Evolutionary conservation across 2,888 invertebrate species (phyloP).

Genomic region (Teleiodes luculella): DNA sequence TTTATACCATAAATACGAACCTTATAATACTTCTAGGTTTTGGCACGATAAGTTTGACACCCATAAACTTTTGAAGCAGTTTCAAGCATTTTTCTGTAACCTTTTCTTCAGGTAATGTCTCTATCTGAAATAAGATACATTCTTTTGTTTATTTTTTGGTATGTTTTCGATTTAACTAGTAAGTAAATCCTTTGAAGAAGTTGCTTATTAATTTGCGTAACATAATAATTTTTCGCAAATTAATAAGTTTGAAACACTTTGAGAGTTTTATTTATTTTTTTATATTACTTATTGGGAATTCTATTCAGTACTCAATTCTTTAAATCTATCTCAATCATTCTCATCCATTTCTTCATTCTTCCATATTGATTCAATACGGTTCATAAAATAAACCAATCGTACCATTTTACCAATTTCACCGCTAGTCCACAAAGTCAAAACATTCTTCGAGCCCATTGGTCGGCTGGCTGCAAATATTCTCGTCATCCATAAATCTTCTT

Average conservation of each 20-base stretch:
- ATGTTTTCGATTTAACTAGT: no score
- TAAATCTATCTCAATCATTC: no score
- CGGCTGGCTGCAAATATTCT: conserved; percentile 27
- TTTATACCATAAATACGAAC: conserved; percentile 16
- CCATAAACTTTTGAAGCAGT: conserved; percentile 27
- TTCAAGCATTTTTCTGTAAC: conserved; percentile 24
- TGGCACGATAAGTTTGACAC: conserved; percentile 17
- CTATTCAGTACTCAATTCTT: no score
- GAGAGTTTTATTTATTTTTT: no score
- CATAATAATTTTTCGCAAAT: no score
- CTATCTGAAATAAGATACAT: conserved; percentile 22
- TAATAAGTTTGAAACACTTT: no score
- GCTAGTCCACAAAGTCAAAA: conserved; percentile 32
- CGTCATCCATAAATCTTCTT: conserved; percentile 28
- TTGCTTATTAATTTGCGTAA: no score
- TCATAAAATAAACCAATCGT: conserved; percentile 17
- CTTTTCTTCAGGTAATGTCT: conserved; percentile 25
- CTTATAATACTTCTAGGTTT: conserved; percentile 25
- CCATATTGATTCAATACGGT: no score
- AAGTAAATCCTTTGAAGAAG: no score
- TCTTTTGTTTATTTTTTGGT: no score
- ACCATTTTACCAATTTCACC: conserved; percentile 33
- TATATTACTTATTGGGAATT: no score
- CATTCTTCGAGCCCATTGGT: conserved; percentile 26
- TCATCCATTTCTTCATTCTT: no score